Conservation (phyloP, 2,888 invertebrate species). For the Chorisops tibialis region DNA sequence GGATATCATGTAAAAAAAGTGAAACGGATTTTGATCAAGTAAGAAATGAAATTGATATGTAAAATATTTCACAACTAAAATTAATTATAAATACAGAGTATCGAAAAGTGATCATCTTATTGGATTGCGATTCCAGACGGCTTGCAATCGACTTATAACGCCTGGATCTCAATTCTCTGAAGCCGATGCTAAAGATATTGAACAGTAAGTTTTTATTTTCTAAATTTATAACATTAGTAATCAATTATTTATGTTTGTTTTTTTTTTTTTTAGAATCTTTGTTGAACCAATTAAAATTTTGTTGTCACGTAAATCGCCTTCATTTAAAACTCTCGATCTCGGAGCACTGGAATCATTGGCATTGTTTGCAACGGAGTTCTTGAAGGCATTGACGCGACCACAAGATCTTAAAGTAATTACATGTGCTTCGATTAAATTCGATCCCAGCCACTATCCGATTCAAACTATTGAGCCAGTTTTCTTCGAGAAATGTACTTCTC, state of each 20-base stretch:
- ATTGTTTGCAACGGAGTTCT: constrained; percentile 47
- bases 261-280: constrained; percentile 41
- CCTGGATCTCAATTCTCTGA: constrained; percentile 44
- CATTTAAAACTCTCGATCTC: constrained; percentile 47
- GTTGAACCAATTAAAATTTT: constrained; percentile 49
- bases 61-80: background rate
- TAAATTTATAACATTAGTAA: background rate
- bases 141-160: constrained; percentile 45
- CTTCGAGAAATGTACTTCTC: constrained; percentile 59
- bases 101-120: constrained; percentile 48
- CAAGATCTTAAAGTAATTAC: constrained; percentile 61
- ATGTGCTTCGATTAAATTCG: constrained; percentile 69
- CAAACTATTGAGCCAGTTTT: constrained; percentile 54
- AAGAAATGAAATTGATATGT: constrained; percentile 30
- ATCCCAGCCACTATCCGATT: constrained; percentile 65
- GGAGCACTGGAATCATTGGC: constrained; percentile 50
- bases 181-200: constrained; percentile 47
- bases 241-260: background rate
- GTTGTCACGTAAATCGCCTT: constrained; percentile 45
- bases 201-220: constrained; percentile 41
- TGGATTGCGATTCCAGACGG: constrained; percentile 48
- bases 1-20: constrained; percentile 49
- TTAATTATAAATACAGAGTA: constrained; percentile 38
- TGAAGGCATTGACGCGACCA: constrained; percentile 51
- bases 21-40: constrained; percentile 48